Conservation (phyloP, 2,113 vertebrate genomes). For the Tragelaphus buxtoni region DNA sequence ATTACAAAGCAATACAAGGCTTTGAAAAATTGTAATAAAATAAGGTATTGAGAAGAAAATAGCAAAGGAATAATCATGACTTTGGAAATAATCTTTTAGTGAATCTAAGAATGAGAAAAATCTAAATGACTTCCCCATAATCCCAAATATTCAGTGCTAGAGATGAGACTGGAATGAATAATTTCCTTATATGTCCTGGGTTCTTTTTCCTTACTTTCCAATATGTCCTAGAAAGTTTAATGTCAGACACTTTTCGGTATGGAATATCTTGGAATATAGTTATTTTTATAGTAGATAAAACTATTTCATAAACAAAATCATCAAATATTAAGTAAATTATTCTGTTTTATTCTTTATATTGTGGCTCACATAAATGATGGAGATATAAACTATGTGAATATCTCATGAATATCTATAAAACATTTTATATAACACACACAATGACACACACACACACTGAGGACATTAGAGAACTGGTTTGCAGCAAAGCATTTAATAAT, state of each 20-base stretch:
- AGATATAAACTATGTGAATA: neutral
- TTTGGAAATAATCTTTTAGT: neutral
- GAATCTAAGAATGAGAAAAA: neutral
- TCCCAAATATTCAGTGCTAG: neutral
- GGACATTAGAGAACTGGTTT: neutral
- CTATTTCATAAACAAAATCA: neutral
- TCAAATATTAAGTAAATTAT: neutral
- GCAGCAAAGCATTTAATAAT: constrained; percentile 63
- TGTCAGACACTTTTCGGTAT: neutral
- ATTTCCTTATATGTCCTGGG: neutral
- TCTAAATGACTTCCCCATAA: neutral
- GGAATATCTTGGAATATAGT: neutral
- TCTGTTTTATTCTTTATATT: neutral
- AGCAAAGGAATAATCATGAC: neutral
- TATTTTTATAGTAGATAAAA: neutral
- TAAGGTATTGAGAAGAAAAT: neutral
- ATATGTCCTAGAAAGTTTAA: neutral
- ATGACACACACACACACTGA: neutral
- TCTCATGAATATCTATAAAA: neutral
- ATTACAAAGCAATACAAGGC: neutral
- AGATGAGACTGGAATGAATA: neutral
- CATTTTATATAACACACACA: neutral
- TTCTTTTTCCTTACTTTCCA: neutral
- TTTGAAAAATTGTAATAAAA: neutral
- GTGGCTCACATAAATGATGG: neutral